Conservation (phyloP, 2,797 vertebrate species). For the Labroides dimidiatus region DNA sequence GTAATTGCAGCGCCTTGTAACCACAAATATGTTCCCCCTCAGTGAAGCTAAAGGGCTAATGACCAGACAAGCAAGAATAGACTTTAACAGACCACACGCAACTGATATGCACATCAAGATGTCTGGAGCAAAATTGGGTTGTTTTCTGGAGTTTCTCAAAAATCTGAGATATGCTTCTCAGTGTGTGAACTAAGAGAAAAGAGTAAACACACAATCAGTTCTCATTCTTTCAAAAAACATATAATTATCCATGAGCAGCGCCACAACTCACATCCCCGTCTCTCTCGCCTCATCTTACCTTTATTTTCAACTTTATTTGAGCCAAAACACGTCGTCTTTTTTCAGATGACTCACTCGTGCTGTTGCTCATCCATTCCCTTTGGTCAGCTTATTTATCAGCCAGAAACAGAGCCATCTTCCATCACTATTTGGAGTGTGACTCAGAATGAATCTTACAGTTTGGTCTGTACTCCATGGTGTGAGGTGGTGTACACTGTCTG, state of each 20-base stretch:
- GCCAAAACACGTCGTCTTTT: neutral
- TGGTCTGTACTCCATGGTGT: conserved; percentile 68
- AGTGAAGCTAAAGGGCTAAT: conserved; percentile 71
- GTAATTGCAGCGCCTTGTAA: conserved; percentile 76
- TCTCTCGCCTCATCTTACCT: neutral
- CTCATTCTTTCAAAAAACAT: no score
- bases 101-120: conserved; percentile 70
- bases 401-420: conserved; percentile 31
- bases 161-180: conserved; percentile 30
- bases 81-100: conserved; percentile 72
- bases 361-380: conserved; percentile 44
- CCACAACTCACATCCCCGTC: no score
- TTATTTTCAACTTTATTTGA: conserved; percentile 9
- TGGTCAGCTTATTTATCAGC: conserved; percentile 45
- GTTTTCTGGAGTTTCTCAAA: conserved; percentile 60
- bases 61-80: conserved; percentile 63
- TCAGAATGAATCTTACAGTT: conserved; percentile 72
- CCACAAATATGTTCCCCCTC: conserved; percentile 72
- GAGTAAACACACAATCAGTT: neutral
- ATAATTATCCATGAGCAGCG: neutral
- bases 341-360: conserved; percentile 32
- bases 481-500: conserved; percentile 60
- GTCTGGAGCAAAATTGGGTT: conserved; percentile 66
- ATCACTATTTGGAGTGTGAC: conserved; percentile 75
- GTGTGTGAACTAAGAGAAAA: neutral